Percentiles rank a stretch among this genome's conserved stretches.
phyloP scores from a whole-genome alignment of 2,113 vertebrate genomes.

The Lycocorax pyrrhopterus region DNA sequence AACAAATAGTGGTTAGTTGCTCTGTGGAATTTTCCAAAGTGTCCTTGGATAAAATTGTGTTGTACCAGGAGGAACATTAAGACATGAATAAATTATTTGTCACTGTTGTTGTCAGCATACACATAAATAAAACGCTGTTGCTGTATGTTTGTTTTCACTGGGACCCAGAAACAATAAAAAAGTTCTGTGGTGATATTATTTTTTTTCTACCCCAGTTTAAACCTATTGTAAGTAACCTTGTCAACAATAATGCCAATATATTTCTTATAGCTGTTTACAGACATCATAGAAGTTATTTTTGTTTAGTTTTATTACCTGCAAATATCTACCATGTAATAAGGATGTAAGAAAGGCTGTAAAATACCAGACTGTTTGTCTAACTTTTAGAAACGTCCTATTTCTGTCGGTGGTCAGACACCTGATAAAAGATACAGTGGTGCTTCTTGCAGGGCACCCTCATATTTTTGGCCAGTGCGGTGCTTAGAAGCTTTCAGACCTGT shows the following conservation, averaged over 20 bases:
- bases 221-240: neutral
- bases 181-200: neutral
- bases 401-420: neutral
- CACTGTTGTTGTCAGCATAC: neutral
- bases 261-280: neutral
- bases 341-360: neutral
- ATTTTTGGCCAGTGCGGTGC: neutral
- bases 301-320: neutral
- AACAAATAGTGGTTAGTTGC: neutral
- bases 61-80: neutral
- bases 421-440: neutral
- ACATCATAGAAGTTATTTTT: neutral
- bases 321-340: neutral
- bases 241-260: neutral
- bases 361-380: neutral
- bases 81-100: neutral
- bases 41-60: neutral
- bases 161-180: neutral
- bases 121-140: neutral
- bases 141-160: neutral
- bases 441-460: neutral
- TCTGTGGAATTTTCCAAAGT: neutral
- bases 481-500: neutral
- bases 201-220: neutral
- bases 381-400: neutral